Evolutionary conservation across 2,888 invertebrate genomes (phyloP).

Genomic region (Trachelus iudaicus): DNA sequence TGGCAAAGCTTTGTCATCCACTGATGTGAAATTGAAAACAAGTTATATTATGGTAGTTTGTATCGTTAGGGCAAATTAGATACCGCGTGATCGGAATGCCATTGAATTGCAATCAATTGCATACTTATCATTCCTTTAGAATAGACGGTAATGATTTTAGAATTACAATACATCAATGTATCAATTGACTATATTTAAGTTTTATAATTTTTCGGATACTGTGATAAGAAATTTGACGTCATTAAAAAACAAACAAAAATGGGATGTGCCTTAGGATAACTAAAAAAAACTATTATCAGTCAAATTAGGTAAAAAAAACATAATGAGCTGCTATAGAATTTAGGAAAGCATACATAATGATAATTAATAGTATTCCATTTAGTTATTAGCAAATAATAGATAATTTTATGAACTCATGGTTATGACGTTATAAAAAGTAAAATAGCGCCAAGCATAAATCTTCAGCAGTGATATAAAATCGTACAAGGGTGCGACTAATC

Average conservation of each 20-base stretch:
- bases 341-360: no score
- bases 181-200: background rate
- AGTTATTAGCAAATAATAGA: no score
- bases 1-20: background rate
- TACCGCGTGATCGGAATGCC: background rate
- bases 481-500: background rate
- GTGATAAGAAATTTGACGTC: background rate
- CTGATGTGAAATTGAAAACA: background rate
- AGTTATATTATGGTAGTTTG: background rate
- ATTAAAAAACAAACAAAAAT: background rate
- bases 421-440: no score
- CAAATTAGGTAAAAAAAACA: background rate
- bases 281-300: background rate
- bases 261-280: background rate
- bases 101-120: background rate
- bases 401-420: no score
- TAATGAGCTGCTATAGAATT: no score
- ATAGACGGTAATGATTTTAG: background rate
- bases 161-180: background rate
- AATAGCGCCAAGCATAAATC: no score
- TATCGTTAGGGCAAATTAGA: background rate
- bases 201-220: background rate
- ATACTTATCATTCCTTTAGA: background rate
- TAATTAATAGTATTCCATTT: no score
- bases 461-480: no score